These are phyloP conservation scores for Anguilla megastoma DNA, from an alignment of 2,797 vertebrate genomes.

Conservation along the genomic window DNA sequence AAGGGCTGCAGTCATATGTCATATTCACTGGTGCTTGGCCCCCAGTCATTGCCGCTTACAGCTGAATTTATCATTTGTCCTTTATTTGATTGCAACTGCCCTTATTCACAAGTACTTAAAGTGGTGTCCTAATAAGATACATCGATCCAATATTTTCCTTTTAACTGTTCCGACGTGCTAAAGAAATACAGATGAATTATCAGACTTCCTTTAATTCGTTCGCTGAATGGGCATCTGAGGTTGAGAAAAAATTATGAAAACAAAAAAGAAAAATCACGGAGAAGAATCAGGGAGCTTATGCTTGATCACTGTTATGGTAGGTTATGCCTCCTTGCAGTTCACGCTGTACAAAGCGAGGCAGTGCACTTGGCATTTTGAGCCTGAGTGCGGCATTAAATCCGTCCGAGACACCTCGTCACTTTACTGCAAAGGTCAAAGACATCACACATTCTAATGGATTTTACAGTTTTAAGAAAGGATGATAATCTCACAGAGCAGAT, in stretches of 20 bases:
- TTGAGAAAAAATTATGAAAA: neutral
- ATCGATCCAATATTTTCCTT: constrained; percentile 12
- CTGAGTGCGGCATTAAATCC: constrained; percentile 36
- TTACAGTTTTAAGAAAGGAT: constrained; percentile 29
- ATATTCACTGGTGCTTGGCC: constrained; percentile 15
- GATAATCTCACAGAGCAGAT: constrained; percentile 17
- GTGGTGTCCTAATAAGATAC: constrained; percentile 23
- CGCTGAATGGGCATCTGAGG: neutral
- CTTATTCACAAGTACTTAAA: constrained; percentile 30
- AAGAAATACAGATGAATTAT: neutral
- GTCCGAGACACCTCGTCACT: constrained; percentile 46
- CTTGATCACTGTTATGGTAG: constrained; percentile 11
- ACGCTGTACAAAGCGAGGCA: constrained; percentile 26
- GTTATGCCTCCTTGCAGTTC: constrained; percentile 11
- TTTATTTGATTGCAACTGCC: constrained; percentile 32
- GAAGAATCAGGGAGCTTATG: neutral
- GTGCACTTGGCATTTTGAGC: constrained; percentile 35
- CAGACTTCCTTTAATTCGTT: neutral
- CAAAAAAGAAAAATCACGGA: neutral
- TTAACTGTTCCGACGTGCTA: neutral
- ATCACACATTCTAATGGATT: constrained; percentile 45
- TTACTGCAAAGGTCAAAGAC: constrained; percentile 54
- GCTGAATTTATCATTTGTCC: constrained; percentile 20
- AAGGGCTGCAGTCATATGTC: constrained; percentile 14
- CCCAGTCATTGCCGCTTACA: constrained; percentile 13